phyloP scores from a whole-genome alignment of 1,140 invertebrate species.

The Psix sp. region DNA sequence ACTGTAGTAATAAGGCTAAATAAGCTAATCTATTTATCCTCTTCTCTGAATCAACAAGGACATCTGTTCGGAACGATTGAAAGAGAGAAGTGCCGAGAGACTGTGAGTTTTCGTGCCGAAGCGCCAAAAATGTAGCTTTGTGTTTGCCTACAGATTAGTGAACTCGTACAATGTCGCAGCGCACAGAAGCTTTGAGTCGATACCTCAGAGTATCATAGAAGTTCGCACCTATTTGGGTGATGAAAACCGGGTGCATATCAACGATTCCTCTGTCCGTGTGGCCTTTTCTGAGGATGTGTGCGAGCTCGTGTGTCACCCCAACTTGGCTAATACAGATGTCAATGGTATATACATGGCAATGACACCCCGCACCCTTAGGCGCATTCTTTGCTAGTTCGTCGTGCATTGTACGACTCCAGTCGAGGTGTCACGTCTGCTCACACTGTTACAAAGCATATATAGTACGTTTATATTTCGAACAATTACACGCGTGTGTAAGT shows the following conservation, averaged over 20 bases:
- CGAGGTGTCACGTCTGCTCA: conserved; percentile 13
- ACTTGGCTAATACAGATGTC: conserved; percentile 53
- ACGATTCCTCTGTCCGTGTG: too few relatives aligned
- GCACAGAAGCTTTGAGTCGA: conserved; percentile 13
- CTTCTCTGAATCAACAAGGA: conserved; percentile 10
- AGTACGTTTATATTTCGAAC: conserved; percentile 43
- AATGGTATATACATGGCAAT: conserved; percentile 31
- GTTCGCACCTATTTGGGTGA: conserved; percentile 50
- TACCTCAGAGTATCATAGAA: conserved; percentile 19
- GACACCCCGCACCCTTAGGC: conserved; percentile 32
- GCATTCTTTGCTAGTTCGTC: conserved; percentile 24
- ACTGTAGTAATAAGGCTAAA: conserved; percentile 37
- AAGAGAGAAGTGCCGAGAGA: conserved; percentile 17
- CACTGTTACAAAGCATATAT: conserved; percentile 22
- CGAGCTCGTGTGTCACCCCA: conserved; percentile 18
- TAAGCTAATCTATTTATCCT: conserved; percentile 44
- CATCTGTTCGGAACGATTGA: conserved; percentile 38
- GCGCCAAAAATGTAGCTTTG: conserved; percentile 63
- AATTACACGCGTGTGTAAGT: conserved; percentile 45
- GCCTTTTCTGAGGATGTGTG: neutral
- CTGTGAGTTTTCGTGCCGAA: conserved; percentile 54
- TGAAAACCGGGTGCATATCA: conserved; percentile 34
- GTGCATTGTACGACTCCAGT: conserved; percentile 23
- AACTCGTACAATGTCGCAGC: conserved; percentile 66
- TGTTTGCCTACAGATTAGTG: conserved; percentile 71